These are phyloP conservation scores for Perca fluviatilis DNA, from an alignment of 2,113 vertebrate species.

Conservation along the genomic window DNA sequence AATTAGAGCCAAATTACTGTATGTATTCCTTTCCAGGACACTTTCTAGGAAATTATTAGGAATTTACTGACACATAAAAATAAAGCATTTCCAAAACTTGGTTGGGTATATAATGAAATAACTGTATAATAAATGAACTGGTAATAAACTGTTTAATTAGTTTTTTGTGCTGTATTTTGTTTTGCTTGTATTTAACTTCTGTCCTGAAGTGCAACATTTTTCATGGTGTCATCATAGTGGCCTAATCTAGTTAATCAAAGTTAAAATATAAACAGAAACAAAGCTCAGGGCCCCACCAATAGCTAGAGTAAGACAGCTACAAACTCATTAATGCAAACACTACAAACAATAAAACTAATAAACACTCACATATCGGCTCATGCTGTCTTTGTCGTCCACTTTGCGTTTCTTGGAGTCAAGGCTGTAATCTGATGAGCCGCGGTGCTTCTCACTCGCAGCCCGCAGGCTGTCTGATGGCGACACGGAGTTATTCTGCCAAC, in stretches of 20 bases:
- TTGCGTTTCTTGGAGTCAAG: conserved; percentile 96
- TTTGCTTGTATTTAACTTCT: neutral
- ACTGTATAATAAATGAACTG: neutral
- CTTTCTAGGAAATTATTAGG: neutral
- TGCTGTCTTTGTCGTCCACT: conserved; percentile 95
- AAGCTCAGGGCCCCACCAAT: neutral
- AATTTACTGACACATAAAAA: neutral
- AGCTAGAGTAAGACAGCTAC: too few species aligned
- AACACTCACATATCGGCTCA: conserved; percentile 94
- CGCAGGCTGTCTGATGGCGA: conserved; percentile 95
- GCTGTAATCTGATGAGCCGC: conserved; percentile 91
- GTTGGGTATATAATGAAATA: neutral
- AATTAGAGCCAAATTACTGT: neutral
- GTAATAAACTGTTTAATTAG: neutral
- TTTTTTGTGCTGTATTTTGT: neutral
- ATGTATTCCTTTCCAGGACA: neutral
- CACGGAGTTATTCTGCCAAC: conserved; percentile 93
- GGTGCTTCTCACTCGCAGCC: conserved; percentile 92
- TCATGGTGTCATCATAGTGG: neutral
- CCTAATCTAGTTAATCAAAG: neutral
- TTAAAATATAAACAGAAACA: neutral
- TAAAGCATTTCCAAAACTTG: neutral
- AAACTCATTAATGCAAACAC: neutral
- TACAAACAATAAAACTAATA: neutral
- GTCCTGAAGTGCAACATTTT: neutral